Evolutionary conservation across 1,140 invertebrate species (phyloP), one percentile per base, ranked within the genome.

Genomic region (Lepidurus packardi): DNA sequence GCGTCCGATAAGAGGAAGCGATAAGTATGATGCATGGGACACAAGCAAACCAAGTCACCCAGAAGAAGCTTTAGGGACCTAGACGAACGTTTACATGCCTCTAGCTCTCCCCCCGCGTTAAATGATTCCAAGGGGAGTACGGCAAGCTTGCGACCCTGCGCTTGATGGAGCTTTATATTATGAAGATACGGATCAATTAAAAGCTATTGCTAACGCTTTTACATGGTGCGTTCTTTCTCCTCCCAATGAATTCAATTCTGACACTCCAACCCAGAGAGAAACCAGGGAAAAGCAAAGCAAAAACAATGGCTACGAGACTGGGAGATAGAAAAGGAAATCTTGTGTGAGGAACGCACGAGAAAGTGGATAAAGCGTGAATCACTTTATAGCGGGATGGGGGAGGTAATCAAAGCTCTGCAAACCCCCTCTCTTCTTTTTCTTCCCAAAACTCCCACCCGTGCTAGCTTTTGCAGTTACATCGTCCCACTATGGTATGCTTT

Each of bases 401-500:
- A 16, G 53, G 53, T 65, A 65, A 65, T 65, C 53, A 65, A 65
- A 65, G 53, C 13, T 65, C 53, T 65, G 53, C 21, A n/a, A 65
- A 65, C 16, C 21, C 16, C 53, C 53, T 16, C 10, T 47, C 53
- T 21, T 65, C 53, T 65, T 65, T 65, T 21, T 7, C n/a, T 4
- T 65, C 53, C 21, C 53, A 13, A 13, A 65, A 65, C 53, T 65
- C 53, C 53, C 21, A n/a, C 7, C 21, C 21, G 53, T n/a, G 21
- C 53, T 21, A 34, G 53, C 53, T 21, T 65, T 13, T 65, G 53
- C 53, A 65, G 53, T 65, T 65, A 65, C 53, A 65, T 3, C 53
- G 53, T 65, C 53, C 53, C 53, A 65, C 53, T 65, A 65, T 65
- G 53, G 53, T 65, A 65, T 65, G 53, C 53, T 65, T 65, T 65